Conservation (phyloP, 2,797 vertebrate genomes). For the Triplophysa bombifrons region DNA sequence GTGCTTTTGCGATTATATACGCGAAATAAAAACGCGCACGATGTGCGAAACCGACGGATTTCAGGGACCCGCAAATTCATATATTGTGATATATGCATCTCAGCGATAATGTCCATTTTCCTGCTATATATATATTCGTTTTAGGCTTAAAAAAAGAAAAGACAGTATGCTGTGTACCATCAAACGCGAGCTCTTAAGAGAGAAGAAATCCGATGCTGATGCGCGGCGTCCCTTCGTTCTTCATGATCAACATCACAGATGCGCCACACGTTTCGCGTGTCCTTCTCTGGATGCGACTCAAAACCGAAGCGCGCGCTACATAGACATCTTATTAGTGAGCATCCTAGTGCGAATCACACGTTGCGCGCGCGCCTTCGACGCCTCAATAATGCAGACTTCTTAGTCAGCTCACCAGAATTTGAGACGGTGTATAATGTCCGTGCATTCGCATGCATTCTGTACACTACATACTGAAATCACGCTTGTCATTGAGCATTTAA, state of each 20-base stretch:
- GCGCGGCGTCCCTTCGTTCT: constrained; percentile 28
- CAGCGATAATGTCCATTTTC: not conserved
- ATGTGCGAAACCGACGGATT: not conserved
- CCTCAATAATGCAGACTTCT: not conserved
- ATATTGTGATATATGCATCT: not conserved
- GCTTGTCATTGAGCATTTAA: not conserved
- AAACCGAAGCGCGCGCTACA: not conserved
- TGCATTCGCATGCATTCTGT: constrained; percentile 3
- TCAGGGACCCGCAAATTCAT: not conserved
- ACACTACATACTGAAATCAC: constrained; percentile 5
- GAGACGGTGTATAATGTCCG: constrained; percentile 3
- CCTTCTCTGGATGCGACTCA: not conserved
- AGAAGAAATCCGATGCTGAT: constrained; percentile 2
- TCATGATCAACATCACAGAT: constrained; percentile 38
- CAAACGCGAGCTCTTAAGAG: not conserved
- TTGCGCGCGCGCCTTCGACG: not conserved
- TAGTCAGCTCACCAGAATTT: not conserved
- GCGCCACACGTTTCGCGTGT: constrained; percentile 29
- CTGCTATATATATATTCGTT: not conserved
- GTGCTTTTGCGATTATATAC: not conserved
- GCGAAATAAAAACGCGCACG: not conserved
- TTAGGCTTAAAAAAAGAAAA: not conserved
- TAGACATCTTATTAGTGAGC: not conserved
- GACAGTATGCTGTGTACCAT: not conserved
- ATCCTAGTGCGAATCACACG: no score